Conservation (phyloP, 2,797 vertebrate genomes). For the Geotria australis region DNA sequence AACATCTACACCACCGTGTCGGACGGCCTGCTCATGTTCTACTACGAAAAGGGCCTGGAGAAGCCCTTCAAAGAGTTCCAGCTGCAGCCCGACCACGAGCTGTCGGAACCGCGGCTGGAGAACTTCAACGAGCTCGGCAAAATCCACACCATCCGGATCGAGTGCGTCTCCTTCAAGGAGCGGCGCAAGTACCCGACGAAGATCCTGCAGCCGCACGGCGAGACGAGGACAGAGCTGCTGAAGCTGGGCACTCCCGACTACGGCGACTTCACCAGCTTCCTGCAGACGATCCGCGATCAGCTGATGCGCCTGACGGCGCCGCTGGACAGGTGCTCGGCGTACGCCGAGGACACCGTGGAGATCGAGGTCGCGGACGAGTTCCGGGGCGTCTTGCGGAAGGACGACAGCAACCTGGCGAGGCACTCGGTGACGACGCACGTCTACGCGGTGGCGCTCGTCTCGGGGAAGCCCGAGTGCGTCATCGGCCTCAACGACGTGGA, state of each 20-base stretch:
- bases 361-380: constrained; percentile 64
- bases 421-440: constrained; percentile 33
- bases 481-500: constrained; percentile 54
- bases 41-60: constrained; percentile 70
- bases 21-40: constrained; percentile 68
- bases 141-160: constrained; percentile 66
- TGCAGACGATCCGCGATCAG: constrained; percentile 45
- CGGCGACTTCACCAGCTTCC: constrained; percentile 42
- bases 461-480: constrained; percentile 38
- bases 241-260: constrained; percentile 61
- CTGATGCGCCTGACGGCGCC: constrained; percentile 28
- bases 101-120: constrained; percentile 61
- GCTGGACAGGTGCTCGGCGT: constrained; percentile 26
- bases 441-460: constrained; percentile 57
- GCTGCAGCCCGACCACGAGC: constrained; percentile 37
- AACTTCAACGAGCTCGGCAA: constrained; percentile 49
- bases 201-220: constrained; percentile 38
- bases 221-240: constrained; percentile 54
- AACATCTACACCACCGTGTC: constrained; percentile 61
- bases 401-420: constrained; percentile 28
- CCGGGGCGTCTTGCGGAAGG: constrained; percentile 43
- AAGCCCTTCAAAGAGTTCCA: constrained; percentile 84
- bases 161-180: constrained; percentile 47
- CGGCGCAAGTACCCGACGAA: constrained; percentile 63
- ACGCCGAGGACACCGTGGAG: constrained; percentile 61